phyloP scores from a whole-genome alignment of 2,797 vertebrate species.

The Pantherophis vulpinus region DNA sequence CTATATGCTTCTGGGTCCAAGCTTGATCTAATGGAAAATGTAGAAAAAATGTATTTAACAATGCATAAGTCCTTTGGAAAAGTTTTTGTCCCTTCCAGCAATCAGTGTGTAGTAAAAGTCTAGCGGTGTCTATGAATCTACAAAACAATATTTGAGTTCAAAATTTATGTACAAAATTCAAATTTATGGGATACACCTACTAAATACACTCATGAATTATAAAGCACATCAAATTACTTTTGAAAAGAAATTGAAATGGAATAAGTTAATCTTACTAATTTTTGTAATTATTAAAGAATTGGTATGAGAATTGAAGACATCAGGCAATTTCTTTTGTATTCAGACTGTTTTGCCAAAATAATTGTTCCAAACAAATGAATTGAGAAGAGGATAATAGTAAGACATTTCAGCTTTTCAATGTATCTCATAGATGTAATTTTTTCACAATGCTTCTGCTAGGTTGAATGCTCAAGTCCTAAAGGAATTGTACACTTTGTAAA shows the following conservation, averaged over 20 bases:
- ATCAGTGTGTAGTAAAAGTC: constrained; percentile 30
- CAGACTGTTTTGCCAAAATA: not conserved
- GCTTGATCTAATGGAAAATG: not conserved
- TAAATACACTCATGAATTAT: not conserved
- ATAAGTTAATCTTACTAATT: not conserved
- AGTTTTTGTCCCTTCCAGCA: constrained; percentile 38
- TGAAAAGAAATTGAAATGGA: not conserved
- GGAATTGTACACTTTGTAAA: not conserved
- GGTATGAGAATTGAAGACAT: not conserved
- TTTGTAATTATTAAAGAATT: not conserved
- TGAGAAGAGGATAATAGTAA: not conserved
- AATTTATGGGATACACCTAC: not conserved
- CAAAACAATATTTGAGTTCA: constrained; percentile 37
- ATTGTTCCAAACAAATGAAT: not conserved
- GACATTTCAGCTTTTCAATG: not conserved
- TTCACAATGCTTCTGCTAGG: not conserved
- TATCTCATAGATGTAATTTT: constrained; percentile 1
- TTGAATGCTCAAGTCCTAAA: not conserved
- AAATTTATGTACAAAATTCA: not conserved
- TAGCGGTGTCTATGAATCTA: constrained; percentile 43
- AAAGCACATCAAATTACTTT: not conserved
- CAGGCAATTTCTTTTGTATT: not conserved
- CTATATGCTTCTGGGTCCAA: constrained; percentile 16
- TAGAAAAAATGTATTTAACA: constrained; percentile 15
- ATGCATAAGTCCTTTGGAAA: constrained; percentile 39